phyloP scores from a whole-genome alignment of 2,113 vertebrate species.

The Atlantisia rogersi region DNA sequence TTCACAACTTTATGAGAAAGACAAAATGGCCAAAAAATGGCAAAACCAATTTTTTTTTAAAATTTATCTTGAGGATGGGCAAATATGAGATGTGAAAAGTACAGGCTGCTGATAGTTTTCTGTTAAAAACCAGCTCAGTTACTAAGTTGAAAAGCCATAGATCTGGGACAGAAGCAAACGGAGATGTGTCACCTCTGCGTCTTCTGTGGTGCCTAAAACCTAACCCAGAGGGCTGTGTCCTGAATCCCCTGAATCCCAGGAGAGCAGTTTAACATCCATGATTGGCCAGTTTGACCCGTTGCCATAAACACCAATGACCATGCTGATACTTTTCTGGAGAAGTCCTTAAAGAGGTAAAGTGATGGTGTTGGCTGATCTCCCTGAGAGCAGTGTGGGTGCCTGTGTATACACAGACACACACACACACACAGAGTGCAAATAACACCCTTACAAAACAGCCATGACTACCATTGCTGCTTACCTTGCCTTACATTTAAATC shows the following conservation, averaged over 20 bases:
- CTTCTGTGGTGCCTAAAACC: background rate
- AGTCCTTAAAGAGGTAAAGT: background rate
- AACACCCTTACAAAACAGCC: background rate
- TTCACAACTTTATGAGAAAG: background rate
- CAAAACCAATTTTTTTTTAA: background rate
- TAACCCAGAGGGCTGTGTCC: background rate
- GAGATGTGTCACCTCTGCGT: background rate
- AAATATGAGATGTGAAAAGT: background rate
- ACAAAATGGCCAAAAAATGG: background rate
- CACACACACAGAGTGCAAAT: background rate
- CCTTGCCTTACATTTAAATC: background rate
- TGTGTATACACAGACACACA: fast-evolving
- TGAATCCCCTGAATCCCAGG: background rate
- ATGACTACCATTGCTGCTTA: background rate
- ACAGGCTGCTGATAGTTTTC: background rate
- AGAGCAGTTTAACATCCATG: background rate
- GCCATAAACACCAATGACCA: background rate
- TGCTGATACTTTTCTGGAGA: background rate
- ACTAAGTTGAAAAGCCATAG: no score
- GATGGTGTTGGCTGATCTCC: background rate
- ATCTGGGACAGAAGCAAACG: background rate
- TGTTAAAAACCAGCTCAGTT: background rate
- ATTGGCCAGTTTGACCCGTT: background rate
- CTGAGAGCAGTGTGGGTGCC: background rate
- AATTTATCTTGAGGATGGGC: background rate